phyloP scores from a whole-genome alignment of 2,113 vertebrate genomes.

The Shinisaurus crocodilurus region DNA sequence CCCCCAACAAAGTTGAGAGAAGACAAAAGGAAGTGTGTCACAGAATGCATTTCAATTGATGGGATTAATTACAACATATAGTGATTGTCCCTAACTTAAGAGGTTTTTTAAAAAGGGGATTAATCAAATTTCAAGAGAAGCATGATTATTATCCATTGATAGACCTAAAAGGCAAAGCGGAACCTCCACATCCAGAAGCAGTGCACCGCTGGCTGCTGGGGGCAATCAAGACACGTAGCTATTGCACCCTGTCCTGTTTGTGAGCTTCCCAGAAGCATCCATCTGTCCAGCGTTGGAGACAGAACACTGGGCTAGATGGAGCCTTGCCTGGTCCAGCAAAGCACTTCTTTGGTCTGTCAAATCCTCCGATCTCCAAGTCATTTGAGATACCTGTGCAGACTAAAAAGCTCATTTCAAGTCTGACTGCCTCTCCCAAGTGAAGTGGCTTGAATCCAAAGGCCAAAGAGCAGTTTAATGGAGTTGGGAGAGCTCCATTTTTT shows the following conservation, averaged over 20 bases:
- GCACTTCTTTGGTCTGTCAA: too few relatives aligned
- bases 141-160: too few relatives aligned
- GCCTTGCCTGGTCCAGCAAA: not conserved
- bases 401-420: not conserved
- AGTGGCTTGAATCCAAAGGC: not conserved
- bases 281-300: not conserved
- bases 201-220: not conserved
- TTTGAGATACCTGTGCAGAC: not conserved
- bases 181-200: too few relatives aligned
- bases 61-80: too few relatives aligned
- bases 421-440: not conserved
- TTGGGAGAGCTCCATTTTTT: not conserved
- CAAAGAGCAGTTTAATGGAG: constrained; percentile 8
- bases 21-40: too few relatives aligned
- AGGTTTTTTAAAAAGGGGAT: too few relatives aligned
- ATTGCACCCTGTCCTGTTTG: not conserved
- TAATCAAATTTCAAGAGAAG: too few relatives aligned
- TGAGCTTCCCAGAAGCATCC: not conserved
- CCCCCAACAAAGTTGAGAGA: too few relatives aligned
- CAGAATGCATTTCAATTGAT: too few relatives aligned
- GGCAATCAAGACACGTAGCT: not conserved
- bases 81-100: too few relatives aligned
- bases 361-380: not conserved
- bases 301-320: not conserved
- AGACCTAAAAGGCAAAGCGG: too few relatives aligned